Percentiles rank a stretch among this genome's conserved stretches.
phyloP scores from a whole-genome alignment of 2,113 vertebrate species.

The Alosa alosa region DNA sequence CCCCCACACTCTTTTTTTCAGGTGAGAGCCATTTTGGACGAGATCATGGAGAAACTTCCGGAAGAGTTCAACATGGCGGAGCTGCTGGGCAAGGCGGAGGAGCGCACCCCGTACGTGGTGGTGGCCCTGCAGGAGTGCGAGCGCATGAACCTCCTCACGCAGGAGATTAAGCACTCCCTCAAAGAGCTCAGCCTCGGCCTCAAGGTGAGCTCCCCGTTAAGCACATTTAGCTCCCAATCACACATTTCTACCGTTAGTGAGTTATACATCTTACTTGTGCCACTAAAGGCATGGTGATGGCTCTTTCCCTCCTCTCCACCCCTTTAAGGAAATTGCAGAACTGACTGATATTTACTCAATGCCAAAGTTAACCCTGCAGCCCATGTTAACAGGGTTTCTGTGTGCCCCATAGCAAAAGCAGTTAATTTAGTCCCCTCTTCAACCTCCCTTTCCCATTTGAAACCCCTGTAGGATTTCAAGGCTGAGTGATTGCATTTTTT shows the following conservation, averaged over 20 bases:
- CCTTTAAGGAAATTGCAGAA: not conserved
- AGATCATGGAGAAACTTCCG: slow-evolving; percentile 83
- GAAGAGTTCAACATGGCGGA: slow-evolving; percentile 88
- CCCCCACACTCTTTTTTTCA: slow-evolving; percentile 48
- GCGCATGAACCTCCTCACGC: slow-evolving; percentile 86
- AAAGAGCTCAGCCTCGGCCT: slow-evolving; percentile 81
- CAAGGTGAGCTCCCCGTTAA: slow-evolving; percentile 73
- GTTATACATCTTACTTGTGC: not conserved
- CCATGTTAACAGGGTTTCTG: not conserved
- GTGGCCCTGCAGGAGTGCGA: slow-evolving; percentile 94
- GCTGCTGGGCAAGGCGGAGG: slow-evolving; percentile 80
- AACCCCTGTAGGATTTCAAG: not conserved
- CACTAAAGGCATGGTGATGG: not conserved
- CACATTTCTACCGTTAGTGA: not conserved
- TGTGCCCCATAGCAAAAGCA: not conserved
- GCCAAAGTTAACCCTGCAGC: not conserved
- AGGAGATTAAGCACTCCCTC: slow-evolving; percentile 80
- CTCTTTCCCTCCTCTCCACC: not conserved
- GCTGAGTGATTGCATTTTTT: not conserved
- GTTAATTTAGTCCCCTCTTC: not conserved
- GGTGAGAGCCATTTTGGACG: slow-evolving; percentile 84
- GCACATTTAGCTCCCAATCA: not conserved
- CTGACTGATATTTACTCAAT: not conserved
- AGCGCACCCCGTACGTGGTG: slow-evolving; percentile 84
- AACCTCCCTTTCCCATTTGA: not conserved